A percentile compares a stretch with the other conserved stretches of the same genome.
Conservation (phyloP, 2,888 invertebrate species). For the Pristionchus entomophagus region DNA sequence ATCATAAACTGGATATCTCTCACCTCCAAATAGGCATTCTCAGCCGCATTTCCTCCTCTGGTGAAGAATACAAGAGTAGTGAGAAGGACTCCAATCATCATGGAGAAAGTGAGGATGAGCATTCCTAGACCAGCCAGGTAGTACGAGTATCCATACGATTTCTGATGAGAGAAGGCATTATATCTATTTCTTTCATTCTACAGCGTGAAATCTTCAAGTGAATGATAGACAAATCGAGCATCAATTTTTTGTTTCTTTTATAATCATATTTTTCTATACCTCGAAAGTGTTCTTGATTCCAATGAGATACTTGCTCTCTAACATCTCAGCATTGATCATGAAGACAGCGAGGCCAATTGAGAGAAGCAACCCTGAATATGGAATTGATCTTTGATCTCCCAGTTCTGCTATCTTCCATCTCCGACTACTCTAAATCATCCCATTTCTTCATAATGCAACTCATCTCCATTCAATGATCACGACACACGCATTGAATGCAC, state of each 20-base stretch:
- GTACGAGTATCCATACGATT: constrained; percentile 74
- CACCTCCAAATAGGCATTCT: constrained; percentile 41
- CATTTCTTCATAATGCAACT: no score
- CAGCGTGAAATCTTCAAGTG: not conserved
- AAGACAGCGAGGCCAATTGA: constrained; percentile 70
- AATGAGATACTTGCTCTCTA: constrained; percentile 73
- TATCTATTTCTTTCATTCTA: no score
- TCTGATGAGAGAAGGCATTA: constrained; percentile 55
- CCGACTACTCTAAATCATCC: not conserved
- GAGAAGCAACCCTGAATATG: constrained; percentile 62
- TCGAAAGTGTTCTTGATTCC: constrained; percentile 72
- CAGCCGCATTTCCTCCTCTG: constrained; percentile 50
- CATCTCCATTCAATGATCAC: no score
- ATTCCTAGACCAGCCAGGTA: constrained; percentile 71
- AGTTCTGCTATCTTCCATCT: not conserved
- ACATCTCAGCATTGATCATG: constrained; percentile 75
- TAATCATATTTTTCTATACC: no score
- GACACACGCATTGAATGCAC: no score
- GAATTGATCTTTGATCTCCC: constrained; percentile 2
- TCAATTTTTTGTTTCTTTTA: no score
- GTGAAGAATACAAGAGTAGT: constrained; percentile 70
- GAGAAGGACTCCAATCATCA: constrained; percentile 66
- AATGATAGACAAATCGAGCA: no score
- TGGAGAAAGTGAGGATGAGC: constrained; percentile 65
- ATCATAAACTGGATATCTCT: not conserved